A percentile compares a stretch with the other conserved stretches of the same genome.
These are phyloP conservation scores for Hyles euphorbiae DNA, from an alignment of 1,140 invertebrate genomes.

Conservation along the genomic window DNA sequence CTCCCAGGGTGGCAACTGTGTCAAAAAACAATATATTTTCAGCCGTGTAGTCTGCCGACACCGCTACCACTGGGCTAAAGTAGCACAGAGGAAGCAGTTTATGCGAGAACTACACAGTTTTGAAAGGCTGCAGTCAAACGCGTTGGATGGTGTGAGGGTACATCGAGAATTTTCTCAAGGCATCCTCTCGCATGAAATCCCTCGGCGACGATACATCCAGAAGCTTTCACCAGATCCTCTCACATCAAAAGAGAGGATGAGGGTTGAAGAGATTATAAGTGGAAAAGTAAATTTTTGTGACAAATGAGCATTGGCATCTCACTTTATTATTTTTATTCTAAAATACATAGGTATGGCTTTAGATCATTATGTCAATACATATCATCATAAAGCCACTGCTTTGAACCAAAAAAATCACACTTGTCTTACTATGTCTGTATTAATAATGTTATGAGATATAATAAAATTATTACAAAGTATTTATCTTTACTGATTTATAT, in stretches of 20 bases:
- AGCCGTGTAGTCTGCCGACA: conserved; percentile 65
- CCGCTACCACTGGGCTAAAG: conserved; percentile 59
- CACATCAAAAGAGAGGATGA: conserved; percentile 55
- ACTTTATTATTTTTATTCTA: background rate
- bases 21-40: conserved; percentile 21
- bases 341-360: too few species aligned
- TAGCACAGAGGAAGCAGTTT: conserved; percentile 60
- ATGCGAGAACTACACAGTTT: conserved; percentile 65
- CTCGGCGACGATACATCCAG: conserved; percentile 57
- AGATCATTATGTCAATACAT: too few species aligned
- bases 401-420: too few species aligned
- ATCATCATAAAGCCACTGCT: too few species aligned
- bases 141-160: conserved; percentile 66
- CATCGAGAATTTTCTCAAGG: conserved; percentile 70
- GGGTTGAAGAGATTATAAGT: conserved; percentile 64
- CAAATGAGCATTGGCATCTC: conserved; percentile 29
- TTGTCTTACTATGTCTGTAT: too few species aligned
- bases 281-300: conserved; percentile 45
- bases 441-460: too few species aligned
- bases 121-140: conserved; percentile 65
- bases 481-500: too few species aligned
- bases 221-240: conserved; percentile 60
- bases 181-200: conserved; percentile 67
- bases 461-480: too few species aligned
- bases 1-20: too few species aligned